A percentile compares a stretch with the other conserved stretches of the same genome.
Evolutionary conservation across 2,797 vertebrate genomes (phyloP).

Genomic region (Pangasius sanitwongsei): DNA sequence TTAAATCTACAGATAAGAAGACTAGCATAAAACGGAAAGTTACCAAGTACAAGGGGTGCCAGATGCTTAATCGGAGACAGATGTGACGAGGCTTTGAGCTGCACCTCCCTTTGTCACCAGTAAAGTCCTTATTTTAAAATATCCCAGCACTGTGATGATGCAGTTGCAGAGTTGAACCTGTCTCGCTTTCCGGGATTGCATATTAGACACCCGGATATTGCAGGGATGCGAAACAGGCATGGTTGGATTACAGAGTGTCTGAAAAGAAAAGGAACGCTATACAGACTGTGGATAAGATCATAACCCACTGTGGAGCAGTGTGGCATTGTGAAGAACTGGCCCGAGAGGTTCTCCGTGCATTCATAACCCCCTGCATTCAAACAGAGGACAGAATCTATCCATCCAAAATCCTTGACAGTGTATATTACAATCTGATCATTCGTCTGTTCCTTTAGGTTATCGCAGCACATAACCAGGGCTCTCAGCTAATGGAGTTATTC

Average conservation of each 20-base stretch:
- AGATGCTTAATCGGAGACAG: not conserved
- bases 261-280: not conserved
- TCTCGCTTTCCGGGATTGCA: not conserved
- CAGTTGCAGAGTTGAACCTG: not conserved
- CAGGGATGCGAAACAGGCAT: not conserved
- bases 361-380: conserved; percentile 1
- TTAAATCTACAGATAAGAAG: not conserved
- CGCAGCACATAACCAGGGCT: conserved; percentile 29
- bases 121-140: not conserved
- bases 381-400: conserved; percentile 36
- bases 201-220: not conserved
- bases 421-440: conserved; percentile 50
- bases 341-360: conserved; percentile 51
- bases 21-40: not conserved
- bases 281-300: conserved; percentile 26
- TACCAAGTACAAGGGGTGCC: not conserved
- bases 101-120: not conserved
- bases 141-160: not conserved
- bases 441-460: conserved; percentile 44
- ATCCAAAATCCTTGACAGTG: conserved; percentile 30
- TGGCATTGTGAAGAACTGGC: conserved; percentile 62
- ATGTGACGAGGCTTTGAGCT: not conserved
- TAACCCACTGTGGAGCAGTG: not conserved
- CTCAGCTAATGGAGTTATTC: conserved; percentile 54
- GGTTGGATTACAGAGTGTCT: not conserved